Percentiles rank a stretch among this genome's conserved stretches.
Conservation (phyloP, 2,113 vertebrate genomes). For the Notarius quadriscutis region DNA sequence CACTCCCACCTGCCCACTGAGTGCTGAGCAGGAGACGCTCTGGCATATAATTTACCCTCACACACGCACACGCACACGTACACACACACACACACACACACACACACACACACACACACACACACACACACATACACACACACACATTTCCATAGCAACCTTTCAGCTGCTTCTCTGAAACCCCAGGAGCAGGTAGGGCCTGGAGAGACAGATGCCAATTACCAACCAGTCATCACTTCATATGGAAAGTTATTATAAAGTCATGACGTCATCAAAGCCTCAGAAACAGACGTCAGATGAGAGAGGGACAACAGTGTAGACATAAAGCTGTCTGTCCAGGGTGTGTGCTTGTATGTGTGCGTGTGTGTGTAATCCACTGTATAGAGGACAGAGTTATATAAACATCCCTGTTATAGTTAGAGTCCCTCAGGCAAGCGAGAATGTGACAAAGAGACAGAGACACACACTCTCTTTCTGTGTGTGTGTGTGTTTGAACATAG, state of each 20-base stretch:
- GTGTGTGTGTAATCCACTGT: slow-evolving; percentile 2
- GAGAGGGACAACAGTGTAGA: not conserved
- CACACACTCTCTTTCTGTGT: not conserved
- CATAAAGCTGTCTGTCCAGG: not conserved
- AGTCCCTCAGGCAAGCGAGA: slow-evolving; percentile 19
- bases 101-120: slow-evolving; percentile 15
- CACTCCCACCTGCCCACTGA: slow-evolving; percentile 34
- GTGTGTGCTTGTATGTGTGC: not conserved
- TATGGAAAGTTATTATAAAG: slow-evolving; percentile 6
- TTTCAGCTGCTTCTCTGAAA: not conserved
- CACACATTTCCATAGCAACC: slow-evolving; percentile 40
- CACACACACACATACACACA: too few relatives aligned
- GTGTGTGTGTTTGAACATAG: not conserved
- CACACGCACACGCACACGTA: not conserved
- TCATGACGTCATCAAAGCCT: slow-evolving; percentile 4
- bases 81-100: slow-evolving; percentile 5
- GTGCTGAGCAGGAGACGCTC: not conserved
- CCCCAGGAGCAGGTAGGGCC: not conserved
- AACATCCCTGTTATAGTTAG: slow-evolving; percentile 42
- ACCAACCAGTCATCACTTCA: not conserved
- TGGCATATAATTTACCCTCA: slow-evolving; percentile 30
- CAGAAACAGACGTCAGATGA: not conserved
- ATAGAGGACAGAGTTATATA: slow-evolving; percentile 35
- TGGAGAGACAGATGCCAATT: not conserved
- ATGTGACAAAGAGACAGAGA: not conserved